These are phyloP conservation scores for Scaptodrosophila lebanonensis DNA, from an alignment of 1,140 invertebrate genomes.

Conservation along the genomic window DNA sequence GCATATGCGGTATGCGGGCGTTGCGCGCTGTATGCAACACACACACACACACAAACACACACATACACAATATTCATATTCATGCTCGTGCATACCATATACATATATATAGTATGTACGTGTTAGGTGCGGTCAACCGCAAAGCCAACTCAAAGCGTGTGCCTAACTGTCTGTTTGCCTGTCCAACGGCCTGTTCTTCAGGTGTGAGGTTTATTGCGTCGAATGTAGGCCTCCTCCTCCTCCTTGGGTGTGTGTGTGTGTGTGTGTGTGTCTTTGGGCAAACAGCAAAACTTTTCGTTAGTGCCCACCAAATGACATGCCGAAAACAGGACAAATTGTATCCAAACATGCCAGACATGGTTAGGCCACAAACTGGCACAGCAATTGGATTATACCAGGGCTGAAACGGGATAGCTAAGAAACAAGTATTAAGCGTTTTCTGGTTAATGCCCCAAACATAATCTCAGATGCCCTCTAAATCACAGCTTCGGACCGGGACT, in stretches of 20 bases:
- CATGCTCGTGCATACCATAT: too few species aligned
- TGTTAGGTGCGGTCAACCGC: constrained; percentile 19
- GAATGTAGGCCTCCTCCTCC: too few species aligned
- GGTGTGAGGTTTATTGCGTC: constrained; percentile 28
- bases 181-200: constrained; percentile 1
- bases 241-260: too few species aligned
- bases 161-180: constrained; percentile 13
- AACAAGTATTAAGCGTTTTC: too few species aligned
- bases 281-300: constrained; percentile 6
- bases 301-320: constrained; percentile 24
- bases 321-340: constrained; percentile 50
- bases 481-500: too few species aligned
- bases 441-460: too few species aligned
- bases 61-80: too few species aligned
- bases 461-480: too few species aligned
- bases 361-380: background rate
- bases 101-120: background rate
- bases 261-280: constrained; percentile 5
- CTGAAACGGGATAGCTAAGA: too few species aligned
- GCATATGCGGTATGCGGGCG: constrained; percentile 22
- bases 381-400: too few species aligned
- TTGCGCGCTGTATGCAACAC: background rate
- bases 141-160: constrained; percentile 9
- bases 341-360: constrained; percentile 35
- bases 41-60: too few species aligned